Evolutionary conservation across 2,113 vertebrate species (phyloP).

Genomic region (Scophthalmus maximus): DNA sequence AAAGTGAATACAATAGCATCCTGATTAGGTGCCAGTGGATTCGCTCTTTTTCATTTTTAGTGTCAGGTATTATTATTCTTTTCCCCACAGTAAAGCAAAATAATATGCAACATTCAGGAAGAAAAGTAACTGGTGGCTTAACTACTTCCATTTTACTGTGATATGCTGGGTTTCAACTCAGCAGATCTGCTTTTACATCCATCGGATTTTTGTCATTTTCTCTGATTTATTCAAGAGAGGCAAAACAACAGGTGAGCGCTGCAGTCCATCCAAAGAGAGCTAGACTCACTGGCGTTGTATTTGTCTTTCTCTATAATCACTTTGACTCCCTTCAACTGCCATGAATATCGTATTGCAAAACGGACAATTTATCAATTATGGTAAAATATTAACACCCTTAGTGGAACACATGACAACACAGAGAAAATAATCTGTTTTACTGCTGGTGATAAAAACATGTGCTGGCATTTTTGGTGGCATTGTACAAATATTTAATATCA

Average conservation of each 20-base stretch:
- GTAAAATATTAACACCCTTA: constrained; percentile 50
- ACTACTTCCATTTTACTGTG: neutral
- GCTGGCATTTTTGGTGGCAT: constrained; percentile 19
- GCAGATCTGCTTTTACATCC: neutral
- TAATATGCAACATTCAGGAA: neutral
- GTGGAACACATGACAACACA: constrained; percentile 42
- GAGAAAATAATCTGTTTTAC: constrained; percentile 29
- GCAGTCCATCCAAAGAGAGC: neutral
- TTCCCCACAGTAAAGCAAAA: neutral
- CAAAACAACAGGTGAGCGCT: neutral
- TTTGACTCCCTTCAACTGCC: constrained; percentile 30
- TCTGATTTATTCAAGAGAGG: constrained; percentile 11
- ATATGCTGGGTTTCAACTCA: neutral
- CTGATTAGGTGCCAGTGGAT: neutral
- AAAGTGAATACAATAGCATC: neutral
- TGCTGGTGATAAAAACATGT: neutral
- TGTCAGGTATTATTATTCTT: neutral
- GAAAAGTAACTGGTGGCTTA: neutral
- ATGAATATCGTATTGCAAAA: constrained; percentile 33
- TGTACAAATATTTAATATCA: constrained; percentile 50
- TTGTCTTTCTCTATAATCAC: constrained; percentile 33
- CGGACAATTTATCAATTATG: constrained; percentile 32
- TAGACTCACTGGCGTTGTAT: constrained; percentile 2
- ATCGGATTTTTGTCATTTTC: constrained; percentile 19
- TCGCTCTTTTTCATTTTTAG: neutral